Evolutionary conservation across 2,888 invertebrate species (phyloP).

Genomic region (Alloscopus bannaensis): DNA sequence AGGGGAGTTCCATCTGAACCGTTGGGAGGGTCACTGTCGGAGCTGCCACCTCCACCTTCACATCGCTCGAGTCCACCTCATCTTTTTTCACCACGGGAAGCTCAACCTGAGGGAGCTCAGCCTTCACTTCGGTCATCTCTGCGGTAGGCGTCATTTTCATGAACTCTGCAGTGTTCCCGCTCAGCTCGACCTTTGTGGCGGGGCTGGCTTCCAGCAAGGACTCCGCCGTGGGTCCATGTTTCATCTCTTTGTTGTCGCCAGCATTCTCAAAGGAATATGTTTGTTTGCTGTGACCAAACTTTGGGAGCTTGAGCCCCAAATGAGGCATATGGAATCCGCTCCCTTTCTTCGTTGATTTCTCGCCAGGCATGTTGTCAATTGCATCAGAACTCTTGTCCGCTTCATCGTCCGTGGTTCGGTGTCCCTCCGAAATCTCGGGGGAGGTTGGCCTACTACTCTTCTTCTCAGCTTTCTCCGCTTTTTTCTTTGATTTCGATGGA

Average conservation of each 20-base stretch:
- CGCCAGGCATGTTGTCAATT: conserved; percentile 41
- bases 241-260: conserved; percentile 59
- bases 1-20: conserved; percentile 19
- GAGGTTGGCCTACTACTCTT: conserved; percentile 51
- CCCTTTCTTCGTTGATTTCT: conserved; percentile 48
- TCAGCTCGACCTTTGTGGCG: conserved; percentile 44
- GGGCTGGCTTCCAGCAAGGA: conserved; percentile 50
- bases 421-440: conserved; percentile 40
- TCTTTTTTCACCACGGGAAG: conserved; percentile 15
- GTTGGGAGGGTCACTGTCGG: conserved; percentile 32
- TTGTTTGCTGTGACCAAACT: conserved; percentile 68
- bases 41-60: conserved; percentile 35
- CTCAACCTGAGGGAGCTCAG: conserved; percentile 32
- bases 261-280: conserved; percentile 67
- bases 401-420: conserved; percentile 50
- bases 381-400: conserved; percentile 41
- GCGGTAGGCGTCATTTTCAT: conserved; percentile 50
- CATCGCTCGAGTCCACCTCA: conserved; percentile 41
- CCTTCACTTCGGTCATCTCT: conserved; percentile 38
- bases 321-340: conserved; percentile 67
- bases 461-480: conserved; percentile 28
- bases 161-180: conserved; percentile 56
- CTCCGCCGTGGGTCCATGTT: conserved; percentile 56
- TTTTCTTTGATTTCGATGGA: conserved; percentile 21
- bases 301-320: conserved; percentile 66